Percentiles rank a stretch among this genome's conserved stretches.
Evolutionary conservation across 2,888 invertebrate species (phyloP).

Genomic region (Pomacea canaliculata): DNA sequence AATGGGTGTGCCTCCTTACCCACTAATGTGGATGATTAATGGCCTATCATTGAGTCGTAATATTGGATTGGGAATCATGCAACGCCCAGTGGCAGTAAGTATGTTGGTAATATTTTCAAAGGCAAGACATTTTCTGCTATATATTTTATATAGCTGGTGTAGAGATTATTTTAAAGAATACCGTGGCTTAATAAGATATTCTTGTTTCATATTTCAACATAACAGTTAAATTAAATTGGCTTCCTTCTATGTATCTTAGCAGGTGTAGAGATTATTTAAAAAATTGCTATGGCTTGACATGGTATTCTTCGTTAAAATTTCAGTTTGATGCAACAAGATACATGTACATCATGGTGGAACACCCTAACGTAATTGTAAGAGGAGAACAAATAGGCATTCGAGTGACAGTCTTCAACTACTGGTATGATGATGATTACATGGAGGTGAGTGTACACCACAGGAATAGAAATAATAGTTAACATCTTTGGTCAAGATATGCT

Average conservation of each 20-base stretch:
- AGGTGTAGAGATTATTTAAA: too few species aligned
- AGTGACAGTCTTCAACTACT: constrained; percentile 94
- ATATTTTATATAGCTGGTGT: not conserved
- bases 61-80: constrained; percentile 88
- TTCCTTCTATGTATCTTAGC: too few species aligned
- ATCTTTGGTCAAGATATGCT: not conserved
- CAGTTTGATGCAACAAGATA: constrained; percentile 90
- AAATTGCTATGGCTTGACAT: too few species aligned
- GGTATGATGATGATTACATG: constrained; percentile 73
- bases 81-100: constrained; percentile 80
- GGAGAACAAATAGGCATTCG: constrained; percentile 95
- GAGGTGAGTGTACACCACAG: constrained; percentile 52
- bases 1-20: constrained; percentile 65
- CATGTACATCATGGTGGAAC: constrained; percentile 95
- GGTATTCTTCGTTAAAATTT: constrained; percentile 3
- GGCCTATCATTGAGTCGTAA: constrained; percentile 91
- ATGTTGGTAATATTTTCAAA: constrained; percentile 68
- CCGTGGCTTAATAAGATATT: too few species aligned
- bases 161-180: too few species aligned
- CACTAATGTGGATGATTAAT: constrained; percentile 85
- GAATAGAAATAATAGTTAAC: not conserved
- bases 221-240: too few species aligned
- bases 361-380: constrained; percentile 84
- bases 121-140: constrained; percentile 75
- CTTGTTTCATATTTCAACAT: too few species aligned